Base-by-base conservation (phyloP, 2,113 vertebrate species). In the Tursiops truncatus region DNA sequence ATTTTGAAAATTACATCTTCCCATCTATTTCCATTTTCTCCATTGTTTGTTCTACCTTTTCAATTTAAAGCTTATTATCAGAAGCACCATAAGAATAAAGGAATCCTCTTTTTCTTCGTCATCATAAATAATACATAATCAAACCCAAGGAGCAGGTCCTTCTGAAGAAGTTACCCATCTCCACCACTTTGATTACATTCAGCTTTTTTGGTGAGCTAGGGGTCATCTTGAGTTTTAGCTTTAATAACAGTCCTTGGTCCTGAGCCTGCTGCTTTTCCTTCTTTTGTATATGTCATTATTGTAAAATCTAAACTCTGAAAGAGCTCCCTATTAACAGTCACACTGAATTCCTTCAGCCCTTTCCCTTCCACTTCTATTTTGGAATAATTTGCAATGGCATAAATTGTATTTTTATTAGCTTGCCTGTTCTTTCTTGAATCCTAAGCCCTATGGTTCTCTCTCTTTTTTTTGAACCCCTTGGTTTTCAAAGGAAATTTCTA, bases 401-500 rank as follows among this genome's bases (percentile, higher is more conserved):
- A 83, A 84, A 65, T 74, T 44, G 2, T 15, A 50, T 81, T 91
- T 93, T 79, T 95, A 80, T 91, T 31, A 50, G 21, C 68, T 96
- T 89, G 33, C 25, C 36, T 81, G 3, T 90, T 56, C n/a, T 93
- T 82, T 87, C 47, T 79, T 97, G 47, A 84, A 88, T 96, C 41
- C 73, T 68, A 77, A 86, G 7, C 25, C 63, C 31, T 94, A 20
- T 1, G 87, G 31, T 87, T 70, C 36, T 81, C 20, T 77, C 31
- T 77, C 31, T 33, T 17, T 44, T 41, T 1, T 41, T 14, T 7
- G 67, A 89, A 41, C 50, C 10, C 60, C 8, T 73, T 91, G 26
- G n/a, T 87, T 94, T 84, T 95, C 73, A 95, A 77, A 91, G 56
- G 20, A 90, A 60, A 79, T 94, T 97, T 95, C 90, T 90, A 60